Evolutionary conservation across 2,888 invertebrate species (phyloP).

Genomic region (Cantharis rustica): DNA sequence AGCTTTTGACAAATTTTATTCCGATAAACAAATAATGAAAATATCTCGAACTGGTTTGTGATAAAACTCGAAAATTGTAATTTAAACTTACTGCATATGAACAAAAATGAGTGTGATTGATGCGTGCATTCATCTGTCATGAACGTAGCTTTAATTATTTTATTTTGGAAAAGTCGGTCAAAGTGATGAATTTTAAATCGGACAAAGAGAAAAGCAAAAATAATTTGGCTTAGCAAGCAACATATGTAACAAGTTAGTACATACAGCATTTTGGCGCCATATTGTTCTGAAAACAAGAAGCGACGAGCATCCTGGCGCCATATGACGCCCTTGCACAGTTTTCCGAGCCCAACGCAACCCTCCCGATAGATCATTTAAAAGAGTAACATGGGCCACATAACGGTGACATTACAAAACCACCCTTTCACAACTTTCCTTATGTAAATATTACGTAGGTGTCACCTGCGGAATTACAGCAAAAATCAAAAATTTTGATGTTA

Average conservation of each 20-base stretch:
- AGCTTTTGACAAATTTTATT: neutral
- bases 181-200: neutral
- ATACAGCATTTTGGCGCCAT: slow-evolving; percentile 31
- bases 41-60: neutral
- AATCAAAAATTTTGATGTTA: neutral
- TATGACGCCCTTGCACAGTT: slow-evolving; percentile 31
- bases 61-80: neutral
- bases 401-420: neutral
- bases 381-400: slow-evolving; percentile 3
- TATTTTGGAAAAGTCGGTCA: neutral
- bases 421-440: neutral
- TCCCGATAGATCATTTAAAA: slow-evolving; percentile 22
- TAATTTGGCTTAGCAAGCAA: neutral
- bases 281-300: slow-evolving; percentile 36
- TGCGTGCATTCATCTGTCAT: neutral
- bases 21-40: neutral
- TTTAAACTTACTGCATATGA: neutral
- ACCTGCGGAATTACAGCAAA: neutral
- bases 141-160: neutral
- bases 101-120: neutral
- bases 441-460: neutral
- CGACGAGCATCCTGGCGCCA: slow-evolving; percentile 43
- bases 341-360: slow-evolving; percentile 23
- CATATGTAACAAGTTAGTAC: slow-evolving; percentile 6
- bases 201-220: neutral